These are phyloP conservation scores for Eurois occulta DNA, from an alignment of 2,888 invertebrate species.

Conservation along the genomic window DNA sequence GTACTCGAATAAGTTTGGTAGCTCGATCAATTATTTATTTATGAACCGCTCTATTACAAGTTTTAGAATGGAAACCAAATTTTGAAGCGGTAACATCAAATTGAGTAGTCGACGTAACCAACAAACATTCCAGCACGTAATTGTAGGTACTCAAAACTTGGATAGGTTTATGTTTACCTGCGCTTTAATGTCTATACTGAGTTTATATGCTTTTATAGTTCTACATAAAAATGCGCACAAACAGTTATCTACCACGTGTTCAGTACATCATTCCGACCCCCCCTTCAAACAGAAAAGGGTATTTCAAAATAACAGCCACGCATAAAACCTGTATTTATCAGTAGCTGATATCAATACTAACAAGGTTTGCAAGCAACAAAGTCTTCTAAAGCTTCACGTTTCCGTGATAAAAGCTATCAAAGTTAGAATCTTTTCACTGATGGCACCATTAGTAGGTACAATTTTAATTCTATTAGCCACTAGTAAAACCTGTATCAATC, in stretches of 20 bases:
- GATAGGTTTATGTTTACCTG: neutral
- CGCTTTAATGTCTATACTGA: neutral
- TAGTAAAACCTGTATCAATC: no score
- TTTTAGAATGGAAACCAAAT: conserved; percentile 49
- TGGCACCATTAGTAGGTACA: no score
- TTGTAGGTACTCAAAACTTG: conserved; percentile 1
- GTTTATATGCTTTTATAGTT: neutral
- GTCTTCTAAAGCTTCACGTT: no score
- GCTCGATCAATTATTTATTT: conserved; percentile 53
- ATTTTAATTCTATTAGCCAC: no score
- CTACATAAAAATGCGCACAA: neutral
- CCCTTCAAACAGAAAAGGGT: no score
- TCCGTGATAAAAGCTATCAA: no score
- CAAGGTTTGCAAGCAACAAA: no score
- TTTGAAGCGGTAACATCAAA: conserved; percentile 34
- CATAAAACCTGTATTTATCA: neutral
- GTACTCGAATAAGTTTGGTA: conserved; percentile 45
- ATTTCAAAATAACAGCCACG: neutral
- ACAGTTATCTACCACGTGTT: neutral
- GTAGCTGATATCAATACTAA: no score
- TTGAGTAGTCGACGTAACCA: conserved; percentile 12
- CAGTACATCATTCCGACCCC: neutral
- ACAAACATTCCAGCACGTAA: conserved; percentile 25
- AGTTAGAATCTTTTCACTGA: no score
- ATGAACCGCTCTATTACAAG: conserved; percentile 49